phyloP scores from a whole-genome alignment of 1,140 invertebrate genomes.

The Drosophila lini region DNA sequence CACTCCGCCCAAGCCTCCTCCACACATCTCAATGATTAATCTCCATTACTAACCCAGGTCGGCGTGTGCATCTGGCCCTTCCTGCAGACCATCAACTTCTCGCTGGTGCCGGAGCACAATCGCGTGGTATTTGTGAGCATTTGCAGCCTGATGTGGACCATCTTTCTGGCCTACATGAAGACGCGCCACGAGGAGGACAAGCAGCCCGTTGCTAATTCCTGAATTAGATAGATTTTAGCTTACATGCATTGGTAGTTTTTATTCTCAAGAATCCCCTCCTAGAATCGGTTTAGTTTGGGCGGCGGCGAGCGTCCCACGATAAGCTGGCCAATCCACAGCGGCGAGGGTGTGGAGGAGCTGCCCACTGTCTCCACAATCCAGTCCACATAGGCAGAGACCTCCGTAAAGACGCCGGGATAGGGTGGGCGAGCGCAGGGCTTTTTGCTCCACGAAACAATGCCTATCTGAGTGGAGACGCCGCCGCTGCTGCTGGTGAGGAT shows the following conservation, averaged over 20 bases:
- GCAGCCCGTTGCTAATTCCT: background rate
- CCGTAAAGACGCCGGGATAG: slow-evolving; percentile 85
- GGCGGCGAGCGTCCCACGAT: slow-evolving; percentile 61
- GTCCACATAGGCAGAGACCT: slow-evolving; percentile 84
- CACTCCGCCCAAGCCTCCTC: background rate
- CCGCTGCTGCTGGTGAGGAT: slow-evolving; percentile 43
- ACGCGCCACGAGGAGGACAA: slow-evolving; percentile 26
- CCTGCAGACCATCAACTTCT: slow-evolving; percentile 93
- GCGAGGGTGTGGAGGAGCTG: background rate
- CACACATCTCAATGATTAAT: background rate
- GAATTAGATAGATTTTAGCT: slow-evolving; percentile 57
- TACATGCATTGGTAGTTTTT: slow-evolving; percentile 18
- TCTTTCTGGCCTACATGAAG: slow-evolving; percentile 94
- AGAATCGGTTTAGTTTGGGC: slow-evolving; percentile 10
- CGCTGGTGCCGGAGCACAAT: slow-evolving; percentile 90
- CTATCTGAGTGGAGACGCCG: slow-evolving; percentile 70
- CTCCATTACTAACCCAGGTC: slow-evolving; percentile 86
- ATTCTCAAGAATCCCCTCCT: background rate
- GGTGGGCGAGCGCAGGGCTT: slow-evolving; percentile 84
- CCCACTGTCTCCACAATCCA: slow-evolving; percentile 83
- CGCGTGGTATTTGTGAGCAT: slow-evolving; percentile 92
- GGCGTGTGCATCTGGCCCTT: slow-evolving; percentile 92
- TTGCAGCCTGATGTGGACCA: slow-evolving; percentile 93
- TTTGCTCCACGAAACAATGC: slow-evolving; percentile 85
- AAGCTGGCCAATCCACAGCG: slow-evolving; percentile 57